Conservation (phyloP, 1,140 invertebrate species). For the Physella acuta region DNA sequence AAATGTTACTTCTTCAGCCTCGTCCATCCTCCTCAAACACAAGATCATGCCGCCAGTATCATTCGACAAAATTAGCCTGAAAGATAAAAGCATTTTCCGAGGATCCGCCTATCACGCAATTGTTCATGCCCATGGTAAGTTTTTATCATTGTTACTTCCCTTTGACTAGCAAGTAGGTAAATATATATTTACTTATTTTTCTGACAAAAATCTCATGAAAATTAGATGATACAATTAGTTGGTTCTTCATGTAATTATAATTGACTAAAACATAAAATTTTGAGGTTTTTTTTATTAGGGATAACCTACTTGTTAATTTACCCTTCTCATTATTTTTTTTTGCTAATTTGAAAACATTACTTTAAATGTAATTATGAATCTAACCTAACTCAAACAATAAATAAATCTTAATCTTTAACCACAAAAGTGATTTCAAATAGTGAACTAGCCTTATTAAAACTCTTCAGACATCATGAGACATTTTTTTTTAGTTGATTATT, state of each 20-base stretch:
- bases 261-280: not conserved
- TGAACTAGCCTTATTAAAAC: not conserved
- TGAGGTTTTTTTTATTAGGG: not conserved
- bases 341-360: too few species aligned
- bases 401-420: not conserved
- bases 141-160: too few species aligned
- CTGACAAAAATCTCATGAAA: too few species aligned
- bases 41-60: conserved; percentile 2
- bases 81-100: not conserved
- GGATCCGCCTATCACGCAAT: not conserved
- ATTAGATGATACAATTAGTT: not conserved
- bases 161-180: too few species aligned
- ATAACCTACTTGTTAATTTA: too few species aligned
- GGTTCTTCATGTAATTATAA: not conserved
- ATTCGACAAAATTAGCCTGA: not conserved
- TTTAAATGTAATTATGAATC: too few species aligned
- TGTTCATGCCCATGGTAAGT: conserved; percentile 30
- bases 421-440: not conserved
- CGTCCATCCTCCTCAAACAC: conserved; percentile 1
- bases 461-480: not conserved
- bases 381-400: not conserved
- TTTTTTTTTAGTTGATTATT: not conserved
- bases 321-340: too few species aligned
- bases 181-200: too few species aligned
- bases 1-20: not conserved